These are phyloP conservation scores for Acromyrmex heyeri DNA, from an alignment of 1,140 invertebrate species.

Conservation along the genomic window DNA sequence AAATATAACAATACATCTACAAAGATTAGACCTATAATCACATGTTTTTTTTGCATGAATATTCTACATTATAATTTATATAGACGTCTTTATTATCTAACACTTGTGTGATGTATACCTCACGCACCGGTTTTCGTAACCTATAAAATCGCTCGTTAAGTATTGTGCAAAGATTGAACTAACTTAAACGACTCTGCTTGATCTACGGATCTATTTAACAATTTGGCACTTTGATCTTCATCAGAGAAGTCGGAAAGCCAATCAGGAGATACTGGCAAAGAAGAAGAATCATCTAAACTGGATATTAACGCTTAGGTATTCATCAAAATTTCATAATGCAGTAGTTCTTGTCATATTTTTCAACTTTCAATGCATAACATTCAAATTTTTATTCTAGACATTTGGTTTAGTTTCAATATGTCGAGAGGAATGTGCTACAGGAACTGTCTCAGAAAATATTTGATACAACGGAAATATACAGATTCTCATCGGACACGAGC, in stretches of 20 bases:
- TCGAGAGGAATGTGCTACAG: conserved; percentile 12
- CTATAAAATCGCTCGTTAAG: neutral
- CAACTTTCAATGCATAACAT: neutral
- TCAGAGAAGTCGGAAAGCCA: no score
- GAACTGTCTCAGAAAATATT: neutral
- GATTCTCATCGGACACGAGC: neutral
- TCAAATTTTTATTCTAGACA: neutral
- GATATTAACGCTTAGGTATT: neutral
- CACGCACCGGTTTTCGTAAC: neutral
- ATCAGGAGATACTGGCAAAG: no score
- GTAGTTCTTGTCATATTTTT: neutral
- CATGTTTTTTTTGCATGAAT: neutral
- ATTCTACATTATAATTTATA: neutral
- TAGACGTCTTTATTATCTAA: neutral
- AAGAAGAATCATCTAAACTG: neutral
- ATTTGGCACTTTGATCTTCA: no score
- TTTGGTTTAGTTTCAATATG: neutral
- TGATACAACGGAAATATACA: neutral
- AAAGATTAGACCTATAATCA: neutral
- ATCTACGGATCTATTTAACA: no score
- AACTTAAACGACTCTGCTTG: neutral
- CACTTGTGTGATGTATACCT: neutral
- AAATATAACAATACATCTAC: neutral
- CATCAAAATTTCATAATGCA: neutral
- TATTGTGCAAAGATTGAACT: neutral